Evolutionary conservation across 2,888 invertebrate species (phyloP), one percentile per base, ranked within the genome.

Genomic region (Sarcophaga subvicina): DNA sequence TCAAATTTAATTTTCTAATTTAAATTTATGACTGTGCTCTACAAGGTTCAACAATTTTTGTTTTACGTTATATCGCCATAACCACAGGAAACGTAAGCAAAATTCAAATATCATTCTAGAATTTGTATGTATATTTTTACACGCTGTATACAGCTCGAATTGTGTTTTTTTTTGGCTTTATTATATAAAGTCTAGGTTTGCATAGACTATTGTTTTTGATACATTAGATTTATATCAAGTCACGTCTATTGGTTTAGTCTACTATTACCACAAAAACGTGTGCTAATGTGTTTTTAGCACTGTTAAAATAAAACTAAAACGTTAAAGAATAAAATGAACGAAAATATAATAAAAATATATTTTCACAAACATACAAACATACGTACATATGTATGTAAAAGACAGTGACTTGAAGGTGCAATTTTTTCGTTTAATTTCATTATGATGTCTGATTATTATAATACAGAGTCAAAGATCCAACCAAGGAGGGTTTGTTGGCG

Each of bases 201-300:
- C 63, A 60, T 59, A 45, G 49, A 76, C 69, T 37, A 78, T 83
- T 75, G 73, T 64, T 66, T 77, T 75, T 85, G 66, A 85, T 82
- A 75, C 85, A 64, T 78, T 79, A 69, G 78, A 85, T 85, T 82
- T 66, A 79, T 70, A 85, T 71, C 70, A 70, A 75, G 85, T 85
- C 85, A 85, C 85, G 85, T 85, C 78, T 85, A 66, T 75, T 75
- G 80, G 85, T 80, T 85, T 85, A 85, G 80, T 73, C 49, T 62
- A 66, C 80, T 77, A 66, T 77, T 71, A 60, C 83, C 69, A 75
- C 83, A 69, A 64, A 82, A 78, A 83, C 73, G 72, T 75, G 72
- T 73, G 73, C 66, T 69, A 73, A 70, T 76, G 69, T 76, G n/a
- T 64, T 64, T 76, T 67, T 70, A 76, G 70, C 59, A 76, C 54